Evolutionary conservation across 1,140 invertebrate genomes (phyloP).

Genomic region (Latrodectus geometricus): DNA sequence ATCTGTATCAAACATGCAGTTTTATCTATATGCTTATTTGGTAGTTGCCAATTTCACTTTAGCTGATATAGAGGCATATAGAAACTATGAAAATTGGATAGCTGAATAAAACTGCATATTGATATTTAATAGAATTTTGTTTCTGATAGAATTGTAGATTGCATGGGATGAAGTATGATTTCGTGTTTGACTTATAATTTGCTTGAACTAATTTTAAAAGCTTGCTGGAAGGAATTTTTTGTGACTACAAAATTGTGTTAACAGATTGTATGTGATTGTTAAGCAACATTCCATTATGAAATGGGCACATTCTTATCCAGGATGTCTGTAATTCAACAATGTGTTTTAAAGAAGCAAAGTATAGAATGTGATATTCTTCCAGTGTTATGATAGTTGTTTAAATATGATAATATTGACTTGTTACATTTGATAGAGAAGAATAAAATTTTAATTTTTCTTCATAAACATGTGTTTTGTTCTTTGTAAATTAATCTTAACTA

Average conservation of each 20-base stretch:
- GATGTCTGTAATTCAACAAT: neutral
- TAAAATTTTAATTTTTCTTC: conserved; percentile 62
- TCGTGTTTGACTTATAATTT: neutral
- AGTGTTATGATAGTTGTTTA: conserved; percentile 51
- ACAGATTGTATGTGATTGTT: neutral
- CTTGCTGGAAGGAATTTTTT: conserved; percentile 8
- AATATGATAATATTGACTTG: conserved; percentile 55
- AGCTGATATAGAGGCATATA: neutral
- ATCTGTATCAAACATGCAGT: neutral
- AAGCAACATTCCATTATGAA: conserved; percentile 3
- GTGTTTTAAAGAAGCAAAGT: conserved; percentile 20
- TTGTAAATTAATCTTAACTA: too few species aligned
- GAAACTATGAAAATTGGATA: neutral
- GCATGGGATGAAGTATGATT: neutral
- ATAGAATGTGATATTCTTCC: conserved; percentile 52
- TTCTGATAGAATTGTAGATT: neutral
- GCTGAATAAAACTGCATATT: neutral
- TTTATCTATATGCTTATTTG: neutral
- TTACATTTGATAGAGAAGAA: conserved; percentile 59
- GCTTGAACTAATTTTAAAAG: neutral
- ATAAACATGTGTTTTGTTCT: neutral
- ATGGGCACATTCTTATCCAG: neutral
- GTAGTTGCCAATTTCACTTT: neutral
- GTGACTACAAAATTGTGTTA: conserved; percentile 6
- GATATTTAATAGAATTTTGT: neutral